phyloP scores from a whole-genome alignment of 2,113 vertebrate genomes.

The Caracal caracal region DNA sequence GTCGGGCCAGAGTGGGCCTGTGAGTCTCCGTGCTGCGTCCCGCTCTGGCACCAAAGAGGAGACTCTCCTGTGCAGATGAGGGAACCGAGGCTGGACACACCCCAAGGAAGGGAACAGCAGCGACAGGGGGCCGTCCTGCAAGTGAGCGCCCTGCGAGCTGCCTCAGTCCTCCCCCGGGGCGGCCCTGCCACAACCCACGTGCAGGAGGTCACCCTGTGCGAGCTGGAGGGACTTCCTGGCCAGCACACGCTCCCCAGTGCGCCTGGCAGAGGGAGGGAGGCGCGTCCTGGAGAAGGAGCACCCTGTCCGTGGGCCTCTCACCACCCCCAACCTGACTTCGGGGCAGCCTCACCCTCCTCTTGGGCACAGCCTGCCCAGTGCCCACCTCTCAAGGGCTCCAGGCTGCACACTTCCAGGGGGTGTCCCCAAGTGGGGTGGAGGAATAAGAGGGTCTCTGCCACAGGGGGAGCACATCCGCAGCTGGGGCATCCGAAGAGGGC shows the following conservation, averaged over 20 bases:
- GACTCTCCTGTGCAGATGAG: not conserved
- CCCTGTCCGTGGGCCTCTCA: not conserved
- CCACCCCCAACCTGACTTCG: rapidly evolving
- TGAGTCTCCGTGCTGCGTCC: not conserved
- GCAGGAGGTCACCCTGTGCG: not conserved
- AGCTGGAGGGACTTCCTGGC: not conserved
- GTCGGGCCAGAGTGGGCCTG: not conserved
- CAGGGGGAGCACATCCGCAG: too few relatives aligned
- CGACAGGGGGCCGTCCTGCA: not conserved
- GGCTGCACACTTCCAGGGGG: not conserved
- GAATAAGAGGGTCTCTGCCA: not conserved
- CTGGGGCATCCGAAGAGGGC: rapidly evolving
- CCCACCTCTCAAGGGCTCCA: not conserved
- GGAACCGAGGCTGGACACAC: not conserved
- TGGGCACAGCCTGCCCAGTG: too few relatives aligned
- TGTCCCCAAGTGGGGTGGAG: not conserved
- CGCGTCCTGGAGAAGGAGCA: not conserved
- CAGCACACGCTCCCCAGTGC: too few relatives aligned
- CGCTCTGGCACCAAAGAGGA: not conserved
- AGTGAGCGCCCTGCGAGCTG: not conserved
- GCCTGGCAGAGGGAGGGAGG: not conserved
- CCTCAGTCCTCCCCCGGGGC: not conserved
- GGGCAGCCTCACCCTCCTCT: not conserved
- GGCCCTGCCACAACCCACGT: too few relatives aligned
- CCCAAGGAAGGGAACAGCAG: not conserved